A percentile compares a stretch with the other conserved stretches of the same genome.
Evolutionary conservation across 2,888 invertebrate genomes (phyloP).

Genomic region (Cephus sareptanus): DNA sequence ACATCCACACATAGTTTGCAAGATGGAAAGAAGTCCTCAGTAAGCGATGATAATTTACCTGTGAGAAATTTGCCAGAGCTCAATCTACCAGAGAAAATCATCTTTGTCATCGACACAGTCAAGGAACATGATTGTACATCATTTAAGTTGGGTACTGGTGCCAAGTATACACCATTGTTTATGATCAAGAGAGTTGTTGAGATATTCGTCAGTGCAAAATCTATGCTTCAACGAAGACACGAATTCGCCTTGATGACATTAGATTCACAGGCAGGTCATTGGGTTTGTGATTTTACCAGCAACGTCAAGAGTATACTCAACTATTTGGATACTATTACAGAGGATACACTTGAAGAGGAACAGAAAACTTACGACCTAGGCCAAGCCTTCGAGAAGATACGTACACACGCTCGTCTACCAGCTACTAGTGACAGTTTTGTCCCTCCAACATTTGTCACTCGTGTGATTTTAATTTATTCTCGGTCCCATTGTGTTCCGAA

Average conservation of each 20-base stretch:
- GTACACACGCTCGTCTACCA: slow-evolving; percentile 63
- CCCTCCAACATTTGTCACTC: slow-evolving; percentile 72
- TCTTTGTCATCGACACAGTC: slow-evolving; percentile 74
- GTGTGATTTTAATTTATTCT: slow-evolving; percentile 76
- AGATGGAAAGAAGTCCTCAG: not conserved
- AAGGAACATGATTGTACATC: slow-evolving; percentile 70
- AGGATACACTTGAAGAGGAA: slow-evolving; percentile 63
- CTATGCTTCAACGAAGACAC: slow-evolving; percentile 71
- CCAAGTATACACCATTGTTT: slow-evolving; percentile 70
- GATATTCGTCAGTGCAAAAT: slow-evolving; percentile 74
- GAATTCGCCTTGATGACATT: slow-evolving; percentile 74
- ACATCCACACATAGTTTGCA: not conserved
- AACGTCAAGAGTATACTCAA: slow-evolving; percentile 71
- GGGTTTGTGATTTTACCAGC: slow-evolving; percentile 74
- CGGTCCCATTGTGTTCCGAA: slow-evolving; percentile 75
- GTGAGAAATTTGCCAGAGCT: slow-evolving; percentile 33
- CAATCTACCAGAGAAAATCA: slow-evolving; percentile 73
- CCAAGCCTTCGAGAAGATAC: slow-evolving; percentile 69
- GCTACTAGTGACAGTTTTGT: slow-evolving; percentile 63
- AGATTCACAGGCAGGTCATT: slow-evolving; percentile 68
- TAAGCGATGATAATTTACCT: slow-evolving; percentile 14
- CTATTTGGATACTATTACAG: slow-evolving; percentile 70
- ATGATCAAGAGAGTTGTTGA: slow-evolving; percentile 75
- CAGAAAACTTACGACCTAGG: slow-evolving; percentile 70
- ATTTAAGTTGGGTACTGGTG: slow-evolving; percentile 70